Evolutionary conservation across 2,888 invertebrate genomes (phyloP).

Genomic region (Xanthia togata): DNA sequence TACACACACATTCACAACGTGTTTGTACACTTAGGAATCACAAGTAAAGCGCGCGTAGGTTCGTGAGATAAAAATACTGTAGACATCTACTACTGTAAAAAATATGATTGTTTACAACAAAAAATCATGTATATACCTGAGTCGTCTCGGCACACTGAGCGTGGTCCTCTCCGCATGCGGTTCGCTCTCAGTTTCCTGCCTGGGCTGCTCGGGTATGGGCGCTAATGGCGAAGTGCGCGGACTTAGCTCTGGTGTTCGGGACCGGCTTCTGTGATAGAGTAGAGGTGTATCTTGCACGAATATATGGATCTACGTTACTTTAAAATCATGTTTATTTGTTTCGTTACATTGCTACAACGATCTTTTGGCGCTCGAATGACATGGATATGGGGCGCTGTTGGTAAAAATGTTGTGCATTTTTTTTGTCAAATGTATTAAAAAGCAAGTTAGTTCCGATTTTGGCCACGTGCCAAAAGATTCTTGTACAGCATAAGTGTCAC

Average conservation of each 20-base stretch:
- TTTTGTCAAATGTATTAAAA: background rate
- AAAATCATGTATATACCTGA: slow-evolving; percentile 67
- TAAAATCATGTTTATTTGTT: background rate
- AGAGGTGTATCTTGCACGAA: background rate
- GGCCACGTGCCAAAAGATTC: too few species aligned
- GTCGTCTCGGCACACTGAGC: slow-evolving; percentile 71
- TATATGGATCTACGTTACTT: background rate
- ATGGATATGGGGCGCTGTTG: too few species aligned
- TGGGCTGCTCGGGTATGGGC: slow-evolving; percentile 79
- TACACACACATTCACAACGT: too few species aligned
- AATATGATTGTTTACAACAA: too few species aligned
- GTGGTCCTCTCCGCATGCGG: slow-evolving; percentile 69
- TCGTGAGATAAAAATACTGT: too few species aligned
- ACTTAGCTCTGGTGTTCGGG: slow-evolving; percentile 82
- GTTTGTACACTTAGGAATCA: too few species aligned
- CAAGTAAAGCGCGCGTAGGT: too few species aligned
- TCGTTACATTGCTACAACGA: background rate
- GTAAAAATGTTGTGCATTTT: too few species aligned
- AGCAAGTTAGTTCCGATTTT: background rate
- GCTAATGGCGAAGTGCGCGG: slow-evolving; percentile 78
- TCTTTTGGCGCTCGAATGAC: background rate
- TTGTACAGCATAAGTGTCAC: too few species aligned
- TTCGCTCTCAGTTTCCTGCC: slow-evolving; percentile 75
- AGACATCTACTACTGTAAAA: too few species aligned
- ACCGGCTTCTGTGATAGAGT: slow-evolving; percentile 71